These are phyloP conservation scores for Chrysina gloriosa DNA, from an alignment of 2,888 invertebrate genomes.

Conservation along the genomic window DNA sequence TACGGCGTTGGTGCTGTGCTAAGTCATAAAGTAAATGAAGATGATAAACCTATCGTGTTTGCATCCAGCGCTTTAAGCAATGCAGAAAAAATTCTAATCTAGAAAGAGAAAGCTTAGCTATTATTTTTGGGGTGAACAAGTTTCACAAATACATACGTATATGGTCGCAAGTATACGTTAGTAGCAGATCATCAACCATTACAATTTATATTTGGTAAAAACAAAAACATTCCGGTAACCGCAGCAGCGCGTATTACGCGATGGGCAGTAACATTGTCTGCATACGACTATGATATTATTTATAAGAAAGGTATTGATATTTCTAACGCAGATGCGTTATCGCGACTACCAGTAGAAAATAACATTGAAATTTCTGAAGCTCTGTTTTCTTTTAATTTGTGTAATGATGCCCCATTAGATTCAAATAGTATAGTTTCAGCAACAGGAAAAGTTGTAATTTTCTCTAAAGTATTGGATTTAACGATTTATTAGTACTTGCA, in stretches of 20 bases:
- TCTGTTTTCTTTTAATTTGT: not conserved
- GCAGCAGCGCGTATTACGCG: not conserved
- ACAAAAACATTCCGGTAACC: not conserved
- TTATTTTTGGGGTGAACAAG: too few relatives aligned
- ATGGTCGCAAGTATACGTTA: too few relatives aligned
- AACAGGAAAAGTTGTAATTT: not conserved
- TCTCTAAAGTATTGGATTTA: too few relatives aligned
- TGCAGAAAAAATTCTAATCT: conserved; percentile 47
- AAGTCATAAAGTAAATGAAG: conserved; percentile 42
- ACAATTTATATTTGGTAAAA: too few relatives aligned
- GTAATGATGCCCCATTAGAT: not conserved
- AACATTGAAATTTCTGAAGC: not conserved
- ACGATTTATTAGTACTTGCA: too few relatives aligned
- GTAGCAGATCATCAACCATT: too few relatives aligned
- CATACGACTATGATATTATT: not conserved
- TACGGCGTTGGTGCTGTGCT: conserved; percentile 54
- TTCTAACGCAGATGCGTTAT: not conserved
- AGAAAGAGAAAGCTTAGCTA: too few relatives aligned
- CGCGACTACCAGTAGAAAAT: not conserved
- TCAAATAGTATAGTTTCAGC: not conserved
- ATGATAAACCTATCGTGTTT: conserved; percentile 54
- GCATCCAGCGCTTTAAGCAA: conserved; percentile 52
- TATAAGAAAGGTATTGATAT: not conserved
- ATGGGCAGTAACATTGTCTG: not conserved
- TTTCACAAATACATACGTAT: too few relatives aligned